Base-by-base conservation (phyloP, 1,140 invertebrate genomes). In the Pseudomyrmex sp. region DNA sequence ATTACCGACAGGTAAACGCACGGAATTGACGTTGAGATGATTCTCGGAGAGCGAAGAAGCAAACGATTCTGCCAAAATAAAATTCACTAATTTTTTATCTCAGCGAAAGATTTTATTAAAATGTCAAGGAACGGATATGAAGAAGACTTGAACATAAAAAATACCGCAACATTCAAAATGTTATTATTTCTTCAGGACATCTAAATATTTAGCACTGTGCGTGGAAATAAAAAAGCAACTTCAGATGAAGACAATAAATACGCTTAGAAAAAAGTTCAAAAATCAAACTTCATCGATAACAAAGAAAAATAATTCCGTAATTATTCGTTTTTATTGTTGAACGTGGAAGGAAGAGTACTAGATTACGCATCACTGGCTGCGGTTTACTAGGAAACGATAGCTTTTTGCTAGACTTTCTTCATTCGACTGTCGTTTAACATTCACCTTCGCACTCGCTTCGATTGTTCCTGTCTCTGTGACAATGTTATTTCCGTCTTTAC, bases 391-490 rank as follows among this genome's bases (percentile, higher is more conserved):
- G 54, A 79, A 80, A 72, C 8, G n/a, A 26, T 3, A 61, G 44
- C 8, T 69, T 80, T 80, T 72, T 61, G 44, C 59, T 59, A 50
- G 15, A 54, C 66, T 80, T 80, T 80, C 76, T 80, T 70, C 15
- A 18, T 15, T 79, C 46, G 13, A 58, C 12, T 50, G n/a, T 10
- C 66, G n/a, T 72, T 80, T 80, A 80, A 80, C 76, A 80, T 80
- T 80, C 76, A 80, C 76, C 76, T 80, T 80, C 44, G 46, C 35
- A 68, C 63, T 77, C 75, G 63, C 76, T 80, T 80, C 3, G 8
- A 72, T 80, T 70, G 44, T 70, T 80, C 35, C 18, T 15, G 48
- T 44, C 65, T 46, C 9, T 76, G 26, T 13, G 20, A 70, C 54
- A 58, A 59, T 70, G 44, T 26, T 48, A 70, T 2, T 26, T 35